Evolutionary conservation across 2,888 invertebrate species (phyloP).

Genomic region (Euclidia mi): DNA sequence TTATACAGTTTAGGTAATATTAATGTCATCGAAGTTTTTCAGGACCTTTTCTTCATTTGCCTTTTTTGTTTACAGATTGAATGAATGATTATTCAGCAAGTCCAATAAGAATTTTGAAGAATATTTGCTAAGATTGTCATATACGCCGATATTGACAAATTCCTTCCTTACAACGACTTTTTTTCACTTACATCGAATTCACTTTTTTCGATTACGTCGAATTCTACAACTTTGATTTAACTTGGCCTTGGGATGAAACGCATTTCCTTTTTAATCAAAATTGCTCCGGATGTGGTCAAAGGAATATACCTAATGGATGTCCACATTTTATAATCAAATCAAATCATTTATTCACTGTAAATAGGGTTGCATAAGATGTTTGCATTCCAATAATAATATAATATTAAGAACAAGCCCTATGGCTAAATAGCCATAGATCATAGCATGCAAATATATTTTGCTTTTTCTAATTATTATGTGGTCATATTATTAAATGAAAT

Average conservation of each 20-base stretch:
- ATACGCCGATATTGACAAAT: conserved; percentile 7
- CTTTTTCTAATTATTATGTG: too few species aligned
- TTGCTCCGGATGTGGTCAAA: conserved; percentile 3
- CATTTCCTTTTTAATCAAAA: conserved; percentile 1
- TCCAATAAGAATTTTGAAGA: too few species aligned
- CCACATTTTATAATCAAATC: conserved; percentile 2
- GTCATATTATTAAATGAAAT: too few species aligned
- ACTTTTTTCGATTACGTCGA: too few species aligned
- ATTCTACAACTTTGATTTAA: conserved; percentile 1
- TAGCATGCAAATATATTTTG: too few species aligned
- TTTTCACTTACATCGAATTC: too few species aligned
- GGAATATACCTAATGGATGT: not conserved
- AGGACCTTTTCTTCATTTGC: not conserved
- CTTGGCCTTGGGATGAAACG: conserved; percentile 6
- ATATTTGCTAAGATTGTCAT: conserved; percentile 1
- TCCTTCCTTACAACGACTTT: conserved; percentile 1
- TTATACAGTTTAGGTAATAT: not conserved
- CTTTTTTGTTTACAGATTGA: not conserved
- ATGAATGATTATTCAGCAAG: not conserved
- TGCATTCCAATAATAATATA: too few species aligned
- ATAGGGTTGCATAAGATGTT: too few species aligned
- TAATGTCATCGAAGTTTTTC: not conserved
- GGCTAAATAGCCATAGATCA: too few species aligned
- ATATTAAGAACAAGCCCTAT: too few species aligned
- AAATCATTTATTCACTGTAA: too few species aligned